phyloP scores from a whole-genome alignment of 2,888 invertebrate genomes.

The Crepidodera aurea region DNA sequence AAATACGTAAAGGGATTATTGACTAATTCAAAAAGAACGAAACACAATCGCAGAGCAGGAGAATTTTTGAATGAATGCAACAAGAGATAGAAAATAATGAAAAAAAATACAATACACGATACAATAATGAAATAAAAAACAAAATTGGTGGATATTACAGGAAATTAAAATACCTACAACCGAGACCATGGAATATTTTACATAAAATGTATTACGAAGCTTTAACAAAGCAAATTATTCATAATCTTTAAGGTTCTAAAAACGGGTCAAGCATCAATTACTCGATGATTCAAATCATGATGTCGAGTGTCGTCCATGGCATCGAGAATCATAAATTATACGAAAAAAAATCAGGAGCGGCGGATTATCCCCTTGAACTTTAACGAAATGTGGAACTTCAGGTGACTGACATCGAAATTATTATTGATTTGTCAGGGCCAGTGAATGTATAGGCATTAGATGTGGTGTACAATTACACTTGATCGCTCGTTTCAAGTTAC shows the following conservation, averaged over 20 bases:
- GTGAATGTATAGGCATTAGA: constrained; percentile 31
- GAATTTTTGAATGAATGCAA: too few relatives aligned
- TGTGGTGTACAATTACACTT: constrained; percentile 10
- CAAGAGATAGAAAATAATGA: too few relatives aligned
- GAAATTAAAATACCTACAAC: too few relatives aligned
- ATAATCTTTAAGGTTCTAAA: not conserved
- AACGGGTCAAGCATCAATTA: constrained; percentile 11
- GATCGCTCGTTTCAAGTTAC: constrained; percentile 1
- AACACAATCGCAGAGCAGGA: too few relatives aligned
- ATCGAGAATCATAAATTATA: constrained; percentile 9
- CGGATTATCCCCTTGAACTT: constrained; percentile 35
- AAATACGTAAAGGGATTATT: too few relatives aligned
- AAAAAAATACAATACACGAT: too few relatives aligned
- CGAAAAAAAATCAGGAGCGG: constrained; percentile 7
- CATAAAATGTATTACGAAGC: too few relatives aligned
- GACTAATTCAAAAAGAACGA: too few relatives aligned
- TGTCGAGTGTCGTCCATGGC: not conserved
- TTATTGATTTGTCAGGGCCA: constrained; percentile 34
- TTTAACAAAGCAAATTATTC: not conserved
- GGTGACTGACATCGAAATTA: constrained; percentile 37
- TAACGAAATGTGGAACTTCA: constrained; percentile 35
- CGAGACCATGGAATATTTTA: too few relatives aligned
- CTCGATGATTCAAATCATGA: constrained; percentile 18
- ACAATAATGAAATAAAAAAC: too few relatives aligned
- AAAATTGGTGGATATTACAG: too few relatives aligned